Conservation (phyloP, 1,140 invertebrate genomes). For the Dreissena polymorpha region DNA sequence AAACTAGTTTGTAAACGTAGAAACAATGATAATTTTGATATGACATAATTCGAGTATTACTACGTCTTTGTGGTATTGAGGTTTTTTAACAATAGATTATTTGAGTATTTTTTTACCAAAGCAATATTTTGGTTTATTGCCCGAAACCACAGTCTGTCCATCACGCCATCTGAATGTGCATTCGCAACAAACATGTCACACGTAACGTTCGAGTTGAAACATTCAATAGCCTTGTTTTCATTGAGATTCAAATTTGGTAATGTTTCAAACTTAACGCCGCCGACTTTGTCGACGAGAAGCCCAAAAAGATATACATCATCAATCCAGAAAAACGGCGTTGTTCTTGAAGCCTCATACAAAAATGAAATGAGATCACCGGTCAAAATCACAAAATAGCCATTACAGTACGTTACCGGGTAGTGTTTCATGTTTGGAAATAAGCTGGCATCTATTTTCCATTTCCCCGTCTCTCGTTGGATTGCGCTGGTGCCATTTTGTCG, state of each 20-base stretch:
- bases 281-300: conserved; percentile 66
- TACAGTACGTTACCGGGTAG: conserved; percentile 75
- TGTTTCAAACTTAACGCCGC: conserved; percentile 40
- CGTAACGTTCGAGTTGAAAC: conserved; percentile 26
- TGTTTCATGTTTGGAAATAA: conserved; percentile 60
- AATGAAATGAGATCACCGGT: conserved; percentile 75
- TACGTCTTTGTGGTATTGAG: no score
- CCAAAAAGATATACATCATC: conserved; percentile 80
- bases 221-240: conserved; percentile 28
- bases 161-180: no score
- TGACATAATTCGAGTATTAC: no score
- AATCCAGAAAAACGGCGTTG: conserved; percentile 77
- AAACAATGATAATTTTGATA: no score
- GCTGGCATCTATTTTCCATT: conserved; percentile 68
- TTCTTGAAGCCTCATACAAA: conserved; percentile 70
- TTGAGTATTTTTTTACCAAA: conserved; percentile 43
- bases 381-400: conserved; percentile 78
- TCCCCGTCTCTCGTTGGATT: conserved; percentile 64
- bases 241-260: conserved; percentile 40
- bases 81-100: conserved; percentile 13
- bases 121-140: conserved; percentile 32
- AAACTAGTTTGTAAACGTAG: no score
- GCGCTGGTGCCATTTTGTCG: conserved; percentile 55
- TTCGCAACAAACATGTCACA: conserved; percentile 33
- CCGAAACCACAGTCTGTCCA: conserved; percentile 49